These are phyloP conservation scores for Anodontia alba DNA, from an alignment of 2,888 invertebrate species.

Conservation along the genomic window DNA sequence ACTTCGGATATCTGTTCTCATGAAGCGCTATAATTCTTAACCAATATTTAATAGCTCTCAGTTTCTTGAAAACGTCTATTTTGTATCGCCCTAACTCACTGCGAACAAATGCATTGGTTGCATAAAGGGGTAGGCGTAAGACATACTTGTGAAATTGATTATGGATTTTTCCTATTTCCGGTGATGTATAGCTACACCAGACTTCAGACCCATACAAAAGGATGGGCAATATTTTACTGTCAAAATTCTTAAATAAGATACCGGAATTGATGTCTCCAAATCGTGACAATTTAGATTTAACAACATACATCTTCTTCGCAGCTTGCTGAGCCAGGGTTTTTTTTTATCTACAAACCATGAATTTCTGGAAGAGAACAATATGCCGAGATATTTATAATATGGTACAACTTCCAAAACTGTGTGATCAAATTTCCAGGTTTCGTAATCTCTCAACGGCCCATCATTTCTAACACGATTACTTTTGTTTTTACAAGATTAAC, in stretches of 20 bases:
- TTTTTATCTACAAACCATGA: neutral
- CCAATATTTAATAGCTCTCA: neutral
- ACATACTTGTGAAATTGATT: neutral
- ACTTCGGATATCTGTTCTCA: neutral
- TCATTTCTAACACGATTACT: constrained; percentile 20
- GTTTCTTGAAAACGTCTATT: neutral
- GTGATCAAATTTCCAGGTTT: constrained; percentile 3
- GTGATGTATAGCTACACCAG: constrained; percentile 1
- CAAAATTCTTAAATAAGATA: neutral
- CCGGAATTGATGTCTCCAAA: neutral
- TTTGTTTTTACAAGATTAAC: constrained; percentile 6
- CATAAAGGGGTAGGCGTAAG: neutral
- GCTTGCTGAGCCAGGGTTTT: neutral
- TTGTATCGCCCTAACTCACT: neutral
- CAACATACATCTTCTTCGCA: neutral
- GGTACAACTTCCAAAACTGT: constrained; percentile 7
- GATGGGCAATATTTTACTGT: constrained; percentile 4
- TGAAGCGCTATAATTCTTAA: neutral
- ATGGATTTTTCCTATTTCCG: neutral
- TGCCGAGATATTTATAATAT: constrained; percentile 24
- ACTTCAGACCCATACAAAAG: neutral
- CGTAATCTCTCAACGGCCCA: constrained; percentile 2
- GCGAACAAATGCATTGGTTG: neutral
- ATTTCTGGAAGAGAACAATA: neutral
- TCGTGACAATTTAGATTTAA: neutral